Evolutionary conservation across 2,113 vertebrate species (phyloP).

Genomic region (Ceyx cyanopectus): DNA sequence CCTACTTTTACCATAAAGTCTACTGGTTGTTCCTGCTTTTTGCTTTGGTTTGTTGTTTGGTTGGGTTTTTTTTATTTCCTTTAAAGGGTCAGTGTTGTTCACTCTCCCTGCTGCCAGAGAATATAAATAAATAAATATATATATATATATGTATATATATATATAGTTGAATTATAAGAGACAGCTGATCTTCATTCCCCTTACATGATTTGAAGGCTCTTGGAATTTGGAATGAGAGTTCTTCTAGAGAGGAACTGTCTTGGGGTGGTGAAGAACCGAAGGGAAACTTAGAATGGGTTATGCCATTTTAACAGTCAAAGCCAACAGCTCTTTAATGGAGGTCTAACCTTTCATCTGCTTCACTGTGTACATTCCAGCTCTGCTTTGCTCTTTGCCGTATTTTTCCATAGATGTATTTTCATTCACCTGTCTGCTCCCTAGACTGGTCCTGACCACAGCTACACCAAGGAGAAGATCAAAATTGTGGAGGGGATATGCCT

Average conservation of each 20-base stretch:
- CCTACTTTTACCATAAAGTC: background rate
- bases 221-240: background rate
- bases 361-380: background rate
- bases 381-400: background rate
- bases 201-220: background rate
- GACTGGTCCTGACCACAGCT: constrained; percentile 88
- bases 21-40: background rate
- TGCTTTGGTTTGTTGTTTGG: background rate
- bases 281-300: background rate
- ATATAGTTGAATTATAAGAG: background rate
- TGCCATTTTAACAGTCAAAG: background rate
- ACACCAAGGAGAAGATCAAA: constrained; percentile 97
- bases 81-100: background rate
- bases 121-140: no score
- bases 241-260: background rate
- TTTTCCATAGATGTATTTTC: background rate
- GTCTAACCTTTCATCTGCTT: constrained; percentile 19
- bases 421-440: constrained; percentile 63
- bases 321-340: background rate
- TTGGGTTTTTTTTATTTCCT: background rate
- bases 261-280: background rate
- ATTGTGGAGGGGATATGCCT: constrained; percentile 97
- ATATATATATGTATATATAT: no score
- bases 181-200: background rate
- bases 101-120: background rate